Percentiles rank a stretch among this genome's conserved stretches.
phyloP scores from a whole-genome alignment of 1,140 invertebrate species.

The Myzus persicae region DNA sequence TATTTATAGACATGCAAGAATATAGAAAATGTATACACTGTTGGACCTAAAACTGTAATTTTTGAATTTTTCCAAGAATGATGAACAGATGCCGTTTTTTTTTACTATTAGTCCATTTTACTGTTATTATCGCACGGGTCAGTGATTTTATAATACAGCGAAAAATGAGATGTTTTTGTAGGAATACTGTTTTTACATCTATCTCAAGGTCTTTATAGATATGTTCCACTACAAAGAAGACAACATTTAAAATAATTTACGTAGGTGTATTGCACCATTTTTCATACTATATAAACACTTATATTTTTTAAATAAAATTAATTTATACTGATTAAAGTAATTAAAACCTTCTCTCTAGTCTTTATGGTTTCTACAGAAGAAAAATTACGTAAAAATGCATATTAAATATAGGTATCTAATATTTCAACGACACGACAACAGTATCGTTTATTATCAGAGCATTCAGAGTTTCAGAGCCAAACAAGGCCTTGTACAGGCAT shows the following conservation, averaged over 20 bases:
- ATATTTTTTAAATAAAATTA: not conserved
- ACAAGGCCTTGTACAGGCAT: not conserved
- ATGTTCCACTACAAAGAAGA: not conserved
- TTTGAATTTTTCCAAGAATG: not conserved
- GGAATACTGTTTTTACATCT: constrained; percentile 2
- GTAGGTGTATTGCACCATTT: not conserved
- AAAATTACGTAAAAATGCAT: not conserved
- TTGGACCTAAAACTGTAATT: not conserved
- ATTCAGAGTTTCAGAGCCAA: not conserved
- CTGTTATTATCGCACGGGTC: constrained; percentile 44
- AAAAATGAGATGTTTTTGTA: constrained; percentile 16
- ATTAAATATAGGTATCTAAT: not conserved
- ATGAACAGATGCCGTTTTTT: not conserved
- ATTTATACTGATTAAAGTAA: not conserved
- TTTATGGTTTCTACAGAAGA: not conserved
- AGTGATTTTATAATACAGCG: constrained; percentile 20
- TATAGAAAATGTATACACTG: not conserved
- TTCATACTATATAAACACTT: not conserved
- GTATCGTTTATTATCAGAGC: not conserved
- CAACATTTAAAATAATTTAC: not conserved
- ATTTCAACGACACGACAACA: not conserved
- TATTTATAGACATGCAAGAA: not conserved
- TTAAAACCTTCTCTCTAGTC: not conserved
- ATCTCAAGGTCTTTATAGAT: not conserved
- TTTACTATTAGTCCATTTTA: not conserved